Evolutionary conservation across 1,140 invertebrate genomes (phyloP).

Genomic region (Tachypleus tridentatus): DNA sequence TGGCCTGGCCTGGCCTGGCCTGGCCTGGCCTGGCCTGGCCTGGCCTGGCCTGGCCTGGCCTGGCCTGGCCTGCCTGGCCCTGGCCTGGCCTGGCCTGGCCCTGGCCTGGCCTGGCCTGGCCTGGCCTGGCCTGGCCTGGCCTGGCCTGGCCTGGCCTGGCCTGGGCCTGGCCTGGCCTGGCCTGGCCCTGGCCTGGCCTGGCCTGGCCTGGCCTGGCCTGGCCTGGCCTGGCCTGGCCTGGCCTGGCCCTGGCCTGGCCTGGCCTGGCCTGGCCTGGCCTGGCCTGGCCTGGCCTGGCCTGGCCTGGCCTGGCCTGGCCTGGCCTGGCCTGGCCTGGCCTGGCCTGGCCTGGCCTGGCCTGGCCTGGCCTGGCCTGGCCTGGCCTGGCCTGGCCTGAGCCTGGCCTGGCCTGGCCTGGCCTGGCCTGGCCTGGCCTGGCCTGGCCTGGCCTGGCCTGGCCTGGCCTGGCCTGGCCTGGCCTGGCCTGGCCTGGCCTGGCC

Average conservation of each 20-base stretch:
- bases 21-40: slow-evolving; percentile 25
- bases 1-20: slow-evolving; percentile 24
- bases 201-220: slow-evolving; percentile 24
- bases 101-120: too few relatives aligned
- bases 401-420: slow-evolving; percentile 25
- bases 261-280: slow-evolving; percentile 26
- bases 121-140: slow-evolving; percentile 22
- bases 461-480: slow-evolving; percentile 26
- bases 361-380: slow-evolving; percentile 17
- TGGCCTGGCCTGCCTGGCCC: too few relatives aligned
- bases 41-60: slow-evolving; percentile 22
- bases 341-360: slow-evolving; percentile 20
- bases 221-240: slow-evolving; percentile 26
- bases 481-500: slow-evolving; percentile 22
- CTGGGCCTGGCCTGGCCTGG: slow-evolving; percentile 22
- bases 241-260: too few relatives aligned
- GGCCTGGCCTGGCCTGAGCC: slow-evolving; percentile 23
- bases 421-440: slow-evolving; percentile 25
- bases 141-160: slow-evolving; percentile 24
- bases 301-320: slow-evolving; percentile 24
- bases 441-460: slow-evolving; percentile 24
- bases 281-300: slow-evolving; percentile 23
- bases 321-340: slow-evolving; percentile 23
- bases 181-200: too few relatives aligned
- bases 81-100: slow-evolving; percentile 25